Base-by-base conservation (phyloP, 2,888 invertebrate species). In the Hermodice carunculata region DNA sequence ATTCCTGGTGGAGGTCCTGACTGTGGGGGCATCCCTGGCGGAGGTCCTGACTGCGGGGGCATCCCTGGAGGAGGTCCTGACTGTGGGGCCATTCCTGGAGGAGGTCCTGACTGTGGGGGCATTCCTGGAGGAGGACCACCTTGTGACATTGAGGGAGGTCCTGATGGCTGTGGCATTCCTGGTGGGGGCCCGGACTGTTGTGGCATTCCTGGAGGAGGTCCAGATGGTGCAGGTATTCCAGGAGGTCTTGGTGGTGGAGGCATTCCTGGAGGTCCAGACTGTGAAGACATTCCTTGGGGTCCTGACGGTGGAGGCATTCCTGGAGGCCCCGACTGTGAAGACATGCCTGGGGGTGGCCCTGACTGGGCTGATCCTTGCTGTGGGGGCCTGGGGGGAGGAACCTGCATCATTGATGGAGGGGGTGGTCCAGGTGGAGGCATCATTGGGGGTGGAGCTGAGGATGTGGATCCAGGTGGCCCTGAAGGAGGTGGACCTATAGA, bases 361-460 rank as follows among this genome's bases (percentile, higher is more conserved):
- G 51, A 11, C 62, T 54, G 42, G 66, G 49, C 53, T 57, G 61
- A 51, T 8, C 44, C 43, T 22, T 49, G 49, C 4, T 19, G n/a
- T 32, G 53, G 60, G 28, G 14, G 40, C 14, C 22, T 28, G 61
- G 67, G 22, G 32, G 58, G 14, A 43, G 71, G 70, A n/a, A 65
- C 66, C n/a, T 62, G 70, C 31, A 54, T 60, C 29, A 64, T 64
- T 52, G 60, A 64, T 53, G 24, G 51, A 26, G 54, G 66, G 24
- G 65, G 64, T 53, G 67, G 58, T 32, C 48, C 37, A 56, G 56
- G 51, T 53, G 53, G 37, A 22, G 40, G 34, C 53, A 52, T 61
- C 1, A 51, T 32, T 48, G 70, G 69, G 19, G 68, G 70, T n/a
- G 51, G 64, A 1, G 56, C 58, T 19, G 70, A 58, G 6, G 59